phyloP scores from a whole-genome alignment of 1,140 invertebrate species.

The Agrilus planipennis region DNA sequence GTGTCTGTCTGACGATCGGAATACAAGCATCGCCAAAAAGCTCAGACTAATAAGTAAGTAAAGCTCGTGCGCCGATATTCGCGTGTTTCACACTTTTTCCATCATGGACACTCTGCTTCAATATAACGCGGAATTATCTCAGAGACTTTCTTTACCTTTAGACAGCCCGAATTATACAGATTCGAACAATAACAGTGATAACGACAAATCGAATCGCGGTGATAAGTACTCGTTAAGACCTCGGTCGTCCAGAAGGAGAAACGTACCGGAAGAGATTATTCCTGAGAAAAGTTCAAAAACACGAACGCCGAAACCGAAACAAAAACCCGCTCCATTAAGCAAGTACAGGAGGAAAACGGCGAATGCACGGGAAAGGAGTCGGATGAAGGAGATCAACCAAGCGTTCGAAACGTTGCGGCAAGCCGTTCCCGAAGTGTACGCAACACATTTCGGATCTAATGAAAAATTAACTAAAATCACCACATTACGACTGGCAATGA shows the following conservation, averaged over 20 bases:
- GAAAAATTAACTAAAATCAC: slow-evolving; percentile 84
- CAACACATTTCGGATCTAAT: slow-evolving; percentile 36
- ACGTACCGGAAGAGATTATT: slow-evolving; percentile 4
- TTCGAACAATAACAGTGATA: slow-evolving; percentile 22
- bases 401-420: slow-evolving; percentile 70
- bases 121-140: slow-evolving; percentile 26
- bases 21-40: too few relatives aligned
- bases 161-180: slow-evolving; percentile 18
- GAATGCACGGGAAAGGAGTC: slow-evolving; percentile 70
- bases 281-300: slow-evolving; percentile 2
- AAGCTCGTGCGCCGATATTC: too few relatives aligned
- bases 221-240: slow-evolving; percentile 32
- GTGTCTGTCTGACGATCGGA: too few relatives aligned
- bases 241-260: slow-evolving; percentile 20
- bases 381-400: slow-evolving; percentile 81
- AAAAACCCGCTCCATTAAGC: slow-evolving; percentile 68
- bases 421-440: slow-evolving; percentile 52
- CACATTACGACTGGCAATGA: slow-evolving; percentile 73
- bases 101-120: slow-evolving; percentile 19
- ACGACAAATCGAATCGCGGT: slow-evolving; percentile 17
- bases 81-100: too few relatives aligned
- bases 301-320: slow-evolving; percentile 39
- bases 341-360: slow-evolving; percentile 83
- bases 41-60: too few relatives aligned
- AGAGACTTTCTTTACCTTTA: slow-evolving; percentile 22